Percentiles rank a stretch among this genome's conserved stretches.
Conservation (phyloP, 2,797 vertebrate genomes). For the Myotis daubentonii region DNA sequence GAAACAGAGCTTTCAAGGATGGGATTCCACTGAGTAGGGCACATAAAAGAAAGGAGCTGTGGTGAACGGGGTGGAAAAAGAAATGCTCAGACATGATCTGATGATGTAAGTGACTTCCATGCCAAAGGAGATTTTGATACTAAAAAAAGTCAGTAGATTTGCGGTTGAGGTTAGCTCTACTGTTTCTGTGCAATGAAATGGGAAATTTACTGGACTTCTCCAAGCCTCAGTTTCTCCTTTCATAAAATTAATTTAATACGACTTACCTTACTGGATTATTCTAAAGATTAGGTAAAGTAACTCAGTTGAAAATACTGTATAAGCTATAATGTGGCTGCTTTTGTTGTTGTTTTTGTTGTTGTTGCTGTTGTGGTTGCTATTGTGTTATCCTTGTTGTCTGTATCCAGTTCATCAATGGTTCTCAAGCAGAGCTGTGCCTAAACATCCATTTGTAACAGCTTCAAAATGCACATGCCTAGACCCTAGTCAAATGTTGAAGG, state of each 20-base stretch:
- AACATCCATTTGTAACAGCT: not conserved
- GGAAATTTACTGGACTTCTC: not conserved
- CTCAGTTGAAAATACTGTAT: not conserved
- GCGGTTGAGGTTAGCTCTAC: not conserved
- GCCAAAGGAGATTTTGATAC: not conserved
- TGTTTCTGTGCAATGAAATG: not conserved
- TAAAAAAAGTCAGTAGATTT: not conserved
- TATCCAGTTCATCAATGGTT: not conserved
- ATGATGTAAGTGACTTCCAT: not conserved
- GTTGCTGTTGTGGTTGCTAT: not conserved
- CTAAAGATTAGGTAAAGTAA: not conserved
- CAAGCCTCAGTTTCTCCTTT: not conserved
- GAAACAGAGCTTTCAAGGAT: not conserved
- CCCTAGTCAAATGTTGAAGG: not conserved
- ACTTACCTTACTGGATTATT: not conserved
- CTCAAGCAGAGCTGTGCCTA: not conserved
- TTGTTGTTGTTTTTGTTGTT: not conserved
- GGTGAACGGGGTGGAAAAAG: not conserved
- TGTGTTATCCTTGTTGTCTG: not conserved
- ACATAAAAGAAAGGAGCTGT: not conserved
- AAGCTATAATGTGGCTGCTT: not conserved
- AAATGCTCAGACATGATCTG: not conserved
- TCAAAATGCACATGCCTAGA: not conserved
- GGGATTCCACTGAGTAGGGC: not conserved
- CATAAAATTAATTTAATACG: not conserved